A percentile compares a stretch with the other conserved stretches of the same genome.
phyloP scores from a whole-genome alignment of 1,140 invertebrate species.

The Pygmarrhopalites habei region DNA sequence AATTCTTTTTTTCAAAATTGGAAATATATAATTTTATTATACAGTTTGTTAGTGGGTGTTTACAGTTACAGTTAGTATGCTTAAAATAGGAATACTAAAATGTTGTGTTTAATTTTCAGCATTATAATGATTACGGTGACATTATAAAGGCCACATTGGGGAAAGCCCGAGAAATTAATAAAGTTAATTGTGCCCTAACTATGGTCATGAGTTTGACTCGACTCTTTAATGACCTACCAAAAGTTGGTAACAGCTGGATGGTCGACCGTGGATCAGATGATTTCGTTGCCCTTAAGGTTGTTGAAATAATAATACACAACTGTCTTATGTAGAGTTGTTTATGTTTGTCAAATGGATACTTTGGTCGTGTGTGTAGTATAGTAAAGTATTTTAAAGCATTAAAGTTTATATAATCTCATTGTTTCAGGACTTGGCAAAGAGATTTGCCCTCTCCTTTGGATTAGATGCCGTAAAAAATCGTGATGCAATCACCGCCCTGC shows the following conservation, averaged over 20 bases:
- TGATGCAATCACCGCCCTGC: conserved; percentile 91
- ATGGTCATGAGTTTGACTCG: conserved; percentile 85
- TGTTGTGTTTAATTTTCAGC: conserved; percentile 51
- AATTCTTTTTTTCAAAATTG: no score
- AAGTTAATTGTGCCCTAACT: conserved; percentile 89
- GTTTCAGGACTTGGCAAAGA: conserved; percentile 83
- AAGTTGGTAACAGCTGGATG: conserved; percentile 46
- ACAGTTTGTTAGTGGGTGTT: no score
- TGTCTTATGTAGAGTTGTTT: no score
- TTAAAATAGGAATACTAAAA: background rate
- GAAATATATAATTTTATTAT: no score
- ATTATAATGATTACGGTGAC: conserved; percentile 98
- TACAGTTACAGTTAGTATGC: no score
- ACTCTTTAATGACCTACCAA: conserved; percentile 66
- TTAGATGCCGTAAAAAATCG: conserved; percentile 95
- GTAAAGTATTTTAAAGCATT: background rate
- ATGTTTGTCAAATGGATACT: no score
- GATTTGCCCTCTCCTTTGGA: conserved; percentile 95
- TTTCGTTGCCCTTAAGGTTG: conserved; percentile 75
- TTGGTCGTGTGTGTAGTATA: background rate
- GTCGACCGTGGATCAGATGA: conserved; percentile 66
- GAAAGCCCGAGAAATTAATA: conserved; percentile 95
- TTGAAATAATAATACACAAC: background rate
- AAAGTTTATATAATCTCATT: background rate
- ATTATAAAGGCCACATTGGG: conserved; percentile 96